Evolutionary conservation across 2,888 invertebrate genomes (phyloP).

Genomic region (Pandemis heparana): DNA sequence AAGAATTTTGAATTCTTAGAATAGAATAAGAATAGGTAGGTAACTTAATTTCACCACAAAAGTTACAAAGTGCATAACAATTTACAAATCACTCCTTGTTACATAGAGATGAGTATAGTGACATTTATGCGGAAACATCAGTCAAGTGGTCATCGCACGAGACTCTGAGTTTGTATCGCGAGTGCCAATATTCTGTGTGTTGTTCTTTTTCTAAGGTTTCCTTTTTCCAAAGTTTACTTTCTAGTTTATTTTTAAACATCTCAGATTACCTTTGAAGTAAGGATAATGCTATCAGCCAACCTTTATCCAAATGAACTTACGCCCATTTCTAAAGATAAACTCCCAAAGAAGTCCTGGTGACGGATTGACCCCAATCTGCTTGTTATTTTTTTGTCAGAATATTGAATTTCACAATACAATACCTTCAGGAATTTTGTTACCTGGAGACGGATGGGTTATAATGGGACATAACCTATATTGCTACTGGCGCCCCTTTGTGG

Average conservation of each 20-base stretch:
- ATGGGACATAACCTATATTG: slow-evolving; percentile 24
- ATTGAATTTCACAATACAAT: slow-evolving; percentile 23
- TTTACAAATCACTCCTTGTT: too few species aligned
- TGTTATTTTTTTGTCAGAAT: slow-evolving; percentile 20
- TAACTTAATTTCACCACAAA: too few species aligned
- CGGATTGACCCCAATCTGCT: slow-evolving; percentile 17
- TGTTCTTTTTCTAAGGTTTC: too few species aligned
- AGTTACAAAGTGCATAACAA: too few species aligned
- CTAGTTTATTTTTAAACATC: slow-evolving; percentile 1
- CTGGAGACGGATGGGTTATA: slow-evolving; percentile 10
- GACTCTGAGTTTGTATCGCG: too few species aligned
- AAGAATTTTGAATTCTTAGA: background rate
- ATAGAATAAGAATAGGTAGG: too few species aligned
- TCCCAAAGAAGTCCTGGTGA: background rate
- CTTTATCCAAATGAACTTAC: slow-evolving; percentile 1
- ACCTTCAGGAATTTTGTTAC: slow-evolving; percentile 24
- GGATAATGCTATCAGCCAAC: background rate
- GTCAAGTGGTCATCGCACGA: too few species aligned
- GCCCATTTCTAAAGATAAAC: background rate
- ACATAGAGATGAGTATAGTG: too few species aligned
- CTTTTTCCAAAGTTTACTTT: background rate
- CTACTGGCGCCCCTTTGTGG: slow-evolving; percentile 13
- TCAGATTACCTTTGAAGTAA: background rate
- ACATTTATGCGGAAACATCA: too few species aligned
- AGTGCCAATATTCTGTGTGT: too few species aligned